Evolutionary conservation across 92 coral and sea anemone genomes (phyloP).

Genomic region (Ricordea florida): DNA sequence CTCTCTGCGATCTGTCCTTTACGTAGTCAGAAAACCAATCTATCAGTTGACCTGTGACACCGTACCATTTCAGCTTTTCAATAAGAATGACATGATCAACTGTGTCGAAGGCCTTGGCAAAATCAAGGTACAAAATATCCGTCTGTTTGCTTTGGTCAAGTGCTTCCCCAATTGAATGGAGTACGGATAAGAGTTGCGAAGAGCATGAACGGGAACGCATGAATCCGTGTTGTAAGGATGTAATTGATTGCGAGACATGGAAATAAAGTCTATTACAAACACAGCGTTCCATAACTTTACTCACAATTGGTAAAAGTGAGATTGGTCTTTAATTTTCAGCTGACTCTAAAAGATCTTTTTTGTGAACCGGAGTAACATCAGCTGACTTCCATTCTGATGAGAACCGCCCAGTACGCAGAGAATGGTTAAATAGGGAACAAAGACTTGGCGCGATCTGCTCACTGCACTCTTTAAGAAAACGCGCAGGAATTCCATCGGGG

Average conservation of each 20-base stretch:
- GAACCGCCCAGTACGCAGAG: slow-evolving; percentile 3
- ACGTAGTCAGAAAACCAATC: slow-evolving; percentile 35
- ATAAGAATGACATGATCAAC: slow-evolving; percentile 24
- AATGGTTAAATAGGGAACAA: slow-evolving; percentile 27
- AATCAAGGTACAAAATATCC: slow-evolving; percentile 36
- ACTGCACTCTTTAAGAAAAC: slow-evolving; percentile 24
- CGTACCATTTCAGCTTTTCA: slow-evolving; percentile 12
- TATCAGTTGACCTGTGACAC: no score
- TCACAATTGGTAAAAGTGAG: slow-evolving; percentile 13
- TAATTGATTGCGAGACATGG: slow-evolving; percentile 4
- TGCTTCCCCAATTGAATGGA: slow-evolving; percentile 12
- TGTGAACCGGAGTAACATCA: slow-evolving; percentile 30
- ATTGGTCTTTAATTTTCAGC: slow-evolving; percentile 45
- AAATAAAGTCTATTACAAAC: slow-evolving; percentile 14
- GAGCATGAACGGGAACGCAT: slow-evolving; percentile 34
- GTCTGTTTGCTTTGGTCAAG: slow-evolving; percentile 51
- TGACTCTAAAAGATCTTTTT: slow-evolving; percentile 31
- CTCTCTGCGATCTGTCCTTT: slow-evolving; percentile 35
- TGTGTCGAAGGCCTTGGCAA: slow-evolving; percentile 39
- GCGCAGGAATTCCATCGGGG: slow-evolving; percentile 39
- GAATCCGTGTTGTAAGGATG: slow-evolving; percentile 21
- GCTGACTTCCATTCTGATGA: slow-evolving; percentile 27
- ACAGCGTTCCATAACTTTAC: slow-evolving; percentile 39
- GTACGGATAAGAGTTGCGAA: slow-evolving; percentile 32
- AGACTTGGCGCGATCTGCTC: slow-evolving; percentile 47